A percentile compares a stretch with the other conserved stretches of the same genome.
Conservation (phyloP, 2,888 invertebrate genomes). For the Rhyacophila evoluta region DNA sequence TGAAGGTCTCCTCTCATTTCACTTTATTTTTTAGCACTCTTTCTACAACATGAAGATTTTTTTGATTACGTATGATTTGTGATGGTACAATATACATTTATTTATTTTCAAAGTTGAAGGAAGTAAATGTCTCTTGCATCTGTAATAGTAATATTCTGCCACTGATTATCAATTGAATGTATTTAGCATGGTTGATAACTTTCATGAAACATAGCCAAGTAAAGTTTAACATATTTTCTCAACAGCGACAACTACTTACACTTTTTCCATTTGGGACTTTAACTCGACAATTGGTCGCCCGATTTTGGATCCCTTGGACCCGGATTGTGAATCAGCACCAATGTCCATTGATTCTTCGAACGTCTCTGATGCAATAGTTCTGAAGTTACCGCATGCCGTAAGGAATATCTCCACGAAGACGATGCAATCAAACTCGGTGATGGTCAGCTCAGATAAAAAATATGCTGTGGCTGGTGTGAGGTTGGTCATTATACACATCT, state of each 20-base stretch:
- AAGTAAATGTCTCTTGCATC: no score
- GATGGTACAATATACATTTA: no score
- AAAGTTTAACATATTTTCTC: conserved; percentile 37
- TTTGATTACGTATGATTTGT: no score
- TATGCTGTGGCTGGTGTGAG: conserved; percentile 96
- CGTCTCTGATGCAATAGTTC: conserved; percentile 72
- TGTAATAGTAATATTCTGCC: no score
- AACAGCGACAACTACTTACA: conserved; percentile 81
- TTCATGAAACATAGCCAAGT: no score
- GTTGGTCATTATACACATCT: conserved; percentile 65
- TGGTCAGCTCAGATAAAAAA: conserved; percentile 89
- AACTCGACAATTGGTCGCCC: conserved; percentile 66
- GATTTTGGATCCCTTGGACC: conserved; percentile 57
- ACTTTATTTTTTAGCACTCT: no score
- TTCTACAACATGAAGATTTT: no score
- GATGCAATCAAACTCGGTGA: conserved; percentile 90
- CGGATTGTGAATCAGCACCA: conserved; percentile 46
- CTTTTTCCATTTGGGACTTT: conserved; percentile 87
- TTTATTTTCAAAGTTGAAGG: no score
- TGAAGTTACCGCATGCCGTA: conserved; percentile 86
- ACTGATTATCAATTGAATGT: no score
- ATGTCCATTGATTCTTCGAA: conserved; percentile 38
- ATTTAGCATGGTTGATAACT: no score
- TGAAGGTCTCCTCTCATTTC: no score
- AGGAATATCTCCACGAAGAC: conserved; percentile 94